phyloP scores from a whole-genome alignment of 2,888 invertebrate genomes.

The Itoplectis maculator region DNA sequence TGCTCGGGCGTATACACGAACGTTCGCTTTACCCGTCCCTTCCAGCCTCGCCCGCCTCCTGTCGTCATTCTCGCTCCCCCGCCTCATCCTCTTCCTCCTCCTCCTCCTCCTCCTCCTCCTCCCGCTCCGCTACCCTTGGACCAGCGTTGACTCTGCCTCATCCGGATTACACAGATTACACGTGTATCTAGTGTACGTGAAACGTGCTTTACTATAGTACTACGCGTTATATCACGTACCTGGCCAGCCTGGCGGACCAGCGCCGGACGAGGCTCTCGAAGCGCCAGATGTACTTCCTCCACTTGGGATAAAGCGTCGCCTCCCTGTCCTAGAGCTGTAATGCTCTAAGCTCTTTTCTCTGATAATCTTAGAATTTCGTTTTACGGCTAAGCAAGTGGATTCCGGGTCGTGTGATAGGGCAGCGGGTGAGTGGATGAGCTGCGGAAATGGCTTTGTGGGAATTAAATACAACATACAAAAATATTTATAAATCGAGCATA shows the following conservation, averaged over 20 bases:
- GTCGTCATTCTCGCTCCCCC: background rate
- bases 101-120: constrained; percentile 18
- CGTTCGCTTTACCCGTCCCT: constrained; percentile 19
- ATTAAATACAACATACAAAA: too few species aligned
- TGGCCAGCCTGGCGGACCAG: background rate
- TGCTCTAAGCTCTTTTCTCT: background rate
- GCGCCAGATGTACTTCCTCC: constrained; percentile 22
- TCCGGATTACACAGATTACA: constrained; percentile 63
- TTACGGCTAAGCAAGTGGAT: background rate
- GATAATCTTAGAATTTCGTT: background rate
- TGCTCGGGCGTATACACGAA: constrained; percentile 7
- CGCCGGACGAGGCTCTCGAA: constrained; percentile 7
- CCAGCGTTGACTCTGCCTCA: constrained; percentile 16
- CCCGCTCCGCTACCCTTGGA: constrained; percentile 56
- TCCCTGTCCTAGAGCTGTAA: background rate
- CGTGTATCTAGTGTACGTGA: constrained; percentile 47
- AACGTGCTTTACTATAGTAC: constrained; percentile 32
- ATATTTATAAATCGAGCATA: too few species aligned
- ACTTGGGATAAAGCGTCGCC: background rate
- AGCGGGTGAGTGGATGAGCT: too few species aligned
- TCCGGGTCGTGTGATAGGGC: background rate
- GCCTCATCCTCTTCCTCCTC: background rate
- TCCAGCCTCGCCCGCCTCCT: background rate
- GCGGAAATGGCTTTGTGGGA: too few species aligned
- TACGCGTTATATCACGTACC: constrained; percentile 12